These are phyloP conservation scores for Habrosyne pyritoides DNA, from an alignment of 2,888 invertebrate genomes.

Conservation along the genomic window DNA sequence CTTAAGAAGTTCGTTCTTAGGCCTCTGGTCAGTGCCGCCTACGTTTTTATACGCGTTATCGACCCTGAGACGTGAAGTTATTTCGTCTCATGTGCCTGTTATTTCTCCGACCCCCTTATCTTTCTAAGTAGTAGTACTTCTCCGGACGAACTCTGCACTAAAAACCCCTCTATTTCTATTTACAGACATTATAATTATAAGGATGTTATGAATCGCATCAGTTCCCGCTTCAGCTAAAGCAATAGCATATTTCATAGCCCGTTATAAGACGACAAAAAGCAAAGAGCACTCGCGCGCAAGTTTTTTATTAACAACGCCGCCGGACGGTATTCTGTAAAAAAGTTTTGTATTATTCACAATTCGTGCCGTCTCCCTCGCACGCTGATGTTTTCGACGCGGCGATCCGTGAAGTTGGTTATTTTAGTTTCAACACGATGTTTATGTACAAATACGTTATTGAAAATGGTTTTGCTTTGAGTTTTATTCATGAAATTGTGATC, in stretches of 20 bases:
- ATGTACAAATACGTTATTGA: not conserved
- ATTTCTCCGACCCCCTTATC: too few species aligned
- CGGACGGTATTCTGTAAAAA: constrained; percentile 7
- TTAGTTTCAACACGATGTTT: constrained; percentile 16
- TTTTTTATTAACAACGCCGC: constrained; percentile 15
- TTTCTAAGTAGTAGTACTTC: too few species aligned
- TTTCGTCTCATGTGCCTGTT: too few species aligned
- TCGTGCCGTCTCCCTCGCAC: constrained; percentile 9
- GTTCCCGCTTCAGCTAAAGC: not conserved
- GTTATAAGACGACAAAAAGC: constrained; percentile 23
- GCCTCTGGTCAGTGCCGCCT: too few species aligned
- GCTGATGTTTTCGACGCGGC: constrained; percentile 7
- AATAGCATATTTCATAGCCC: constrained; percentile 18
- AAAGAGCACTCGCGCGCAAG: constrained; percentile 21
- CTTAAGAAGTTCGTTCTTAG: too few species aligned
- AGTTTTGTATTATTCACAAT: constrained; percentile 3
- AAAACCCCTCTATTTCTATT: too few species aligned
- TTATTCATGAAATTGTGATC: too few species aligned
- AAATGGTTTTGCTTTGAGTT: too few species aligned
- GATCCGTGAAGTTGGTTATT: constrained; percentile 12
- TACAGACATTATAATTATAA: too few species aligned
- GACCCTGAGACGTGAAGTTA: too few species aligned
- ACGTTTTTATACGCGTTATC: too few species aligned
- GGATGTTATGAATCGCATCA: not conserved
- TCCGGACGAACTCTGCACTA: too few species aligned